Evolutionary conservation across 2,888 invertebrate species (phyloP).

Genomic region (Drosophila neutralis): DNA sequence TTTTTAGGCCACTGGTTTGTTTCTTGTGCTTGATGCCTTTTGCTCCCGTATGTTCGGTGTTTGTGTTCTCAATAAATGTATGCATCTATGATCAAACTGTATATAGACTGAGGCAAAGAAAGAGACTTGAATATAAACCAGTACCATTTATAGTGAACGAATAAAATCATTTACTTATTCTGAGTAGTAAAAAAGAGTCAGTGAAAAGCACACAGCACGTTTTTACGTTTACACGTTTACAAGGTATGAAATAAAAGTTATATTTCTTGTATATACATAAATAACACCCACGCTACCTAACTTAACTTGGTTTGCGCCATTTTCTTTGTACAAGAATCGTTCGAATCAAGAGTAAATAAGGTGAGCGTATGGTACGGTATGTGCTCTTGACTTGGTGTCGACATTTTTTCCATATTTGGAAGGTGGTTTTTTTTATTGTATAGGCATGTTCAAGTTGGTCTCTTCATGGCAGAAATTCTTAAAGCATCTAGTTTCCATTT

Average conservation of each 20-base stretch:
- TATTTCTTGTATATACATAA: not conserved
- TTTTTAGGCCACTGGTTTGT: not conserved
- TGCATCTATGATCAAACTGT: not conserved
- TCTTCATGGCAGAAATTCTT: constrained; percentile 40
- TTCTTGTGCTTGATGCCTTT: not conserved
- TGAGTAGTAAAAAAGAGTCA: not conserved
- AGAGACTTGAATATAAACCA: constrained; percentile 2
- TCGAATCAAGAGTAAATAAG: constrained; percentile 9
- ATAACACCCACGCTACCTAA: constrained; percentile 19
- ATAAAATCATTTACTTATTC: constrained; percentile 23
- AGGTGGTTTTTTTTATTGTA: constrained; percentile 23
- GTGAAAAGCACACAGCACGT: no score
- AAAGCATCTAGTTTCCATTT: constrained; percentile 47
- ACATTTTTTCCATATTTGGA: constrained; percentile 35
- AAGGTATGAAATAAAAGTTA: not conserved
- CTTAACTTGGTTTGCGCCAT: constrained; percentile 10
- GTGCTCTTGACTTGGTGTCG: constrained; percentile 29
- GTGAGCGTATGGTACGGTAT: constrained; percentile 16
- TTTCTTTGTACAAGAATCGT: constrained; percentile 14
- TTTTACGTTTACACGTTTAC: not conserved
- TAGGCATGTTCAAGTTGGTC: constrained; percentile 7
- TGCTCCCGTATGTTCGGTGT: not conserved
- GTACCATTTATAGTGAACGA: constrained; percentile 26
- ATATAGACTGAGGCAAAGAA: not conserved
- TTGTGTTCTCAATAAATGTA: not conserved